These are phyloP conservation scores for Apodemia zela DNA, from an alignment of 2,888 invertebrate species.

Conservation along the genomic window DNA sequence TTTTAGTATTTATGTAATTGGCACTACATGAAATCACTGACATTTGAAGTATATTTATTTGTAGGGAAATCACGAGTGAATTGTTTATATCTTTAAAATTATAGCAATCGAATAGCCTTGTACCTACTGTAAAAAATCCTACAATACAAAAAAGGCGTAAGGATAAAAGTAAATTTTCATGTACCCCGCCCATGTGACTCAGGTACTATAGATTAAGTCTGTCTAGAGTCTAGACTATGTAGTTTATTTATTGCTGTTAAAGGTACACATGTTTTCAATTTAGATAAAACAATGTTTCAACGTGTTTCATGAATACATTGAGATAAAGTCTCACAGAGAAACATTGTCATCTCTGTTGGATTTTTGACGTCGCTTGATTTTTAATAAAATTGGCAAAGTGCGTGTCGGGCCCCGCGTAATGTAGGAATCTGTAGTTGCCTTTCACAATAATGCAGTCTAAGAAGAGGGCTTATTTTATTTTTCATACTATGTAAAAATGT, in stretches of 20 bases:
- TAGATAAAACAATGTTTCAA: conserved; percentile 33
- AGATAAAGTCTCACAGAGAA: conserved; percentile 4
- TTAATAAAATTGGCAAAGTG: too few species aligned
- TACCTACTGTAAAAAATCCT: not conserved
- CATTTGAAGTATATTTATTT: too few species aligned
- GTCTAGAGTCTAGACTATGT: conserved; percentile 15
- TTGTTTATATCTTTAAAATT: not conserved
- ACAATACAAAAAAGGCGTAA: not conserved
- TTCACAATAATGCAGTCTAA: too few species aligned
- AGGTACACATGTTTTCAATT: conserved; percentile 48
- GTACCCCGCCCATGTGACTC: conserved; percentile 1
- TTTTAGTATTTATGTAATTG: too few species aligned
- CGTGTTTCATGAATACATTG: not conserved
- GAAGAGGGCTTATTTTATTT: too few species aligned
- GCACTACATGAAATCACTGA: too few species aligned
- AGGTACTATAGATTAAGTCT: conserved; percentile 13
- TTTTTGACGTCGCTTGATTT: not conserved
- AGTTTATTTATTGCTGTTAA: conserved; percentile 3
- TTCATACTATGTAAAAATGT: too few species aligned
- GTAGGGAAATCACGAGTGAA: too few species aligned
- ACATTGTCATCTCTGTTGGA: not conserved
- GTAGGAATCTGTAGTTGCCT: too few species aligned
- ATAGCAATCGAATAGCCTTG: not conserved
- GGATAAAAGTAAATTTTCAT: not conserved
- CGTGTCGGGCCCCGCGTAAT: too few species aligned